Conservation (phyloP, 1,140 invertebrate species). For the Papilio polyxenes region DNA sequence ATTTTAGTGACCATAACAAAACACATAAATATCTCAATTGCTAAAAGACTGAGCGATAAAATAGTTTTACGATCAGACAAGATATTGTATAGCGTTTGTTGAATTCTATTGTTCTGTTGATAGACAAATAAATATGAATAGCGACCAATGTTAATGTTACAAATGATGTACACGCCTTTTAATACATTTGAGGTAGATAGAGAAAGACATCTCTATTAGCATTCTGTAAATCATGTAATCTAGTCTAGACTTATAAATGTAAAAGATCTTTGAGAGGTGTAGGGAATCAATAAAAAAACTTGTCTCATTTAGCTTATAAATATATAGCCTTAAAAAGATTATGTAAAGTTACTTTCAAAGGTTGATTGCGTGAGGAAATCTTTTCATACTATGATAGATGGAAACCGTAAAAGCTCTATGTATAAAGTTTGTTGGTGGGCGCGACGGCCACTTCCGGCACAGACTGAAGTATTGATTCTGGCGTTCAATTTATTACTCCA, state of each 20-base stretch:
- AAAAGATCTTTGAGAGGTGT: no score
- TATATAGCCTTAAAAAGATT: neutral
- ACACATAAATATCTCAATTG: constrained; percentile 1
- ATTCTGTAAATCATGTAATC: no score
- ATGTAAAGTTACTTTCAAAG: neutral
- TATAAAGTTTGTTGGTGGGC: neutral
- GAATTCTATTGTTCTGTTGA: neutral
- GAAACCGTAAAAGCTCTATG: neutral
- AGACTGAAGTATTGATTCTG: neutral
- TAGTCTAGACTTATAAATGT: no score
- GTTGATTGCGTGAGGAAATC: neutral
- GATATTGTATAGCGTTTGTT: neutral
- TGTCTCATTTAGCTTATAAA: no score
- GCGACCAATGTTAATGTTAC: neutral
- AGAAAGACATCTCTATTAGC: neutral
- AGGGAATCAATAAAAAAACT: no score
- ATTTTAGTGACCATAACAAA: constrained; percentile 1
- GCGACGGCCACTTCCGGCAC: constrained; percentile 9
- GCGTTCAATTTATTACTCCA: neutral
- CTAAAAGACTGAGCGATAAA: constrained; percentile 10
- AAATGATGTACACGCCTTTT: no score
- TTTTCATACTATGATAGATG: constrained; percentile 8
- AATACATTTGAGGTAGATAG: neutral
- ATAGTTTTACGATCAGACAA: constrained; percentile 22
- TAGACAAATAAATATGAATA: neutral